These are phyloP conservation scores for Kradibia gibbosae DNA, from an alignment of 1,140 invertebrate species.

Conservation along the genomic window DNA sequence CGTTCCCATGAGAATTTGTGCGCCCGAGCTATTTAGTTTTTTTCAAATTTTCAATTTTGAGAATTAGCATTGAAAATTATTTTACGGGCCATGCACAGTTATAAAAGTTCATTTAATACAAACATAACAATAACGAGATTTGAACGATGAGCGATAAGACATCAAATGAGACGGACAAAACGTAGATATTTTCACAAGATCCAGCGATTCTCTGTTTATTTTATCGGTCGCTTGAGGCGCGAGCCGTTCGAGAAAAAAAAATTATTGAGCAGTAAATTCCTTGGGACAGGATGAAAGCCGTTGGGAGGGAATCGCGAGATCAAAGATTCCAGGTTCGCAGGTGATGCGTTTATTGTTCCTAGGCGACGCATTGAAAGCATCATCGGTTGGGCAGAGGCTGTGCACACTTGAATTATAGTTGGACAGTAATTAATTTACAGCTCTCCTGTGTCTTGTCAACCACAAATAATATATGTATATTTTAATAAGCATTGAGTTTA, in stretches of 20 bases:
- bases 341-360: slow-evolving; percentile 5
- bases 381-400: neutral
- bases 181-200: slow-evolving; percentile 4
- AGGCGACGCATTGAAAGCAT: neutral
- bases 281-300: neutral
- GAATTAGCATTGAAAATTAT: neutral
- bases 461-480: neutral
- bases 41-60: neutral
- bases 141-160: neutral
- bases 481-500: neutral
- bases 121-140: neutral
- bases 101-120: neutral
- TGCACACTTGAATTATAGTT: neutral
- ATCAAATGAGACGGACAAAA: neutral
- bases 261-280: neutral
- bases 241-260: neutral
- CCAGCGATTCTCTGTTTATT: neutral
- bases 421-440: slow-evolving; percentile 3
- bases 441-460: neutral
- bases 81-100: neutral
- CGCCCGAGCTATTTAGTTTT: neutral
- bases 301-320: neutral
- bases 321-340: slow-evolving; percentile 2
- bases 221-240: neutral
- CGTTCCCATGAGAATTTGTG: neutral